Evolutionary conservation across 2,797 vertebrate species (phyloP).

Genomic region (Numenius phaeopus): DNA sequence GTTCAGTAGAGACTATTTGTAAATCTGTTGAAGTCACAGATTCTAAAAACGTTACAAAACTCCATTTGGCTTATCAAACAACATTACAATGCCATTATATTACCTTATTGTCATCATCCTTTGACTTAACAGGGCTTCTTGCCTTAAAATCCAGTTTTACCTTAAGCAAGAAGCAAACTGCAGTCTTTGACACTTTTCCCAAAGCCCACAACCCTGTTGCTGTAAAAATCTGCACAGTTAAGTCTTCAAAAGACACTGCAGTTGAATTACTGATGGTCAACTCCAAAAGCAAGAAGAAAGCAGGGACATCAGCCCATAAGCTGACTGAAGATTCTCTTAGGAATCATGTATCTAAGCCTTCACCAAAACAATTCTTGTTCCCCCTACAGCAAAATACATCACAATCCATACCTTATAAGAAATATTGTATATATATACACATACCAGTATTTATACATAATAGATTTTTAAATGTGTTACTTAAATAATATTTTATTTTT

Average conservation of each 20-base stretch:
- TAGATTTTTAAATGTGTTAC: background rate
- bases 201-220: background rate
- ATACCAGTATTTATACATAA: background rate
- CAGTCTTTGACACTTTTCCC: background rate
- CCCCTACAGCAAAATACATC: background rate
- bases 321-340: background rate
- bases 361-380: background rate
- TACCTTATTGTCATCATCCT: background rate
- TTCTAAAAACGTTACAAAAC: background rate
- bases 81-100: background rate
- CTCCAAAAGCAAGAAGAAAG: background rate
- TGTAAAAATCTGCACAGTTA: background rate
- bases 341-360: background rate
- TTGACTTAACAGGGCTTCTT: background rate
- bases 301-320: background rate
- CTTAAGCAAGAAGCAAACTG: background rate
- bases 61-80: background rate
- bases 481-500: background rate
- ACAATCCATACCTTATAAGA: background rate
- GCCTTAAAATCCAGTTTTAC: background rate
- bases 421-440: background rate
- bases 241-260: background rate
- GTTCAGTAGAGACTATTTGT: background rate
- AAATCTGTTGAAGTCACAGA: background rate
- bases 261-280: background rate